Percentiles rank a stretch among this genome's conserved stretches.
phyloP scores from a whole-genome alignment of 2,797 vertebrate species.

The Spinibarbus caldwelli region DNA sequence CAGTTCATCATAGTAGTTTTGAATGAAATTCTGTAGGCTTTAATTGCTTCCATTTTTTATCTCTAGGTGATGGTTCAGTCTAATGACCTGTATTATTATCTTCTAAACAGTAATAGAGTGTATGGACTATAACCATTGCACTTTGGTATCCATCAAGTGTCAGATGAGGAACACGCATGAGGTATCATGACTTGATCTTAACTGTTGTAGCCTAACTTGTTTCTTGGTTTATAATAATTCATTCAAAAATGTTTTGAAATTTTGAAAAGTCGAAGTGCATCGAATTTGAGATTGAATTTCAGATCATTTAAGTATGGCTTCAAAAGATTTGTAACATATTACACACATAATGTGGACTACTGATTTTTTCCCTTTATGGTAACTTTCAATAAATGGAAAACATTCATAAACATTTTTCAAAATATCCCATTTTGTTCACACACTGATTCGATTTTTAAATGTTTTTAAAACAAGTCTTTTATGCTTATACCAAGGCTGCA shows the following conservation, averaged over 20 bases:
- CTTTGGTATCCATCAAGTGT: background rate
- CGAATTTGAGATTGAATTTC: no score
- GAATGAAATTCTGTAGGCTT: background rate
- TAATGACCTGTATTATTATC: constrained; percentile 1
- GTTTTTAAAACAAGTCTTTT: no score
- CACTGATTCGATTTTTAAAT: no score
- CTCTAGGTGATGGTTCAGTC: background rate
- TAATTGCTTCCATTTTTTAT: constrained; percentile 10
- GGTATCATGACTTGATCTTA: background rate
- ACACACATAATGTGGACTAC: no score
- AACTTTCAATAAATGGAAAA: background rate
- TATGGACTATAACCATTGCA: background rate
- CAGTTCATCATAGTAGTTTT: background rate
- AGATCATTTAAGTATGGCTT: no score
- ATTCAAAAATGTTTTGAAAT: background rate
- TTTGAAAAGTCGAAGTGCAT: background rate
- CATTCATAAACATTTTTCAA: background rate
- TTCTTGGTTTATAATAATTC: background rate
- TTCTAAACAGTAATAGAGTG: background rate
- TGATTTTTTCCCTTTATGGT: background rate
- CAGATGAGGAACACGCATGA: background rate
- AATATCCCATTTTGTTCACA: background rate
- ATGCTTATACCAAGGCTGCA: background rate
- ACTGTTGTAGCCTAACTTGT: background rate
- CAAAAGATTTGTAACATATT: no score